Evolutionary conservation across 2,888 invertebrate species (phyloP).

Genomic region (Torymus aiolomorphi): DNA sequence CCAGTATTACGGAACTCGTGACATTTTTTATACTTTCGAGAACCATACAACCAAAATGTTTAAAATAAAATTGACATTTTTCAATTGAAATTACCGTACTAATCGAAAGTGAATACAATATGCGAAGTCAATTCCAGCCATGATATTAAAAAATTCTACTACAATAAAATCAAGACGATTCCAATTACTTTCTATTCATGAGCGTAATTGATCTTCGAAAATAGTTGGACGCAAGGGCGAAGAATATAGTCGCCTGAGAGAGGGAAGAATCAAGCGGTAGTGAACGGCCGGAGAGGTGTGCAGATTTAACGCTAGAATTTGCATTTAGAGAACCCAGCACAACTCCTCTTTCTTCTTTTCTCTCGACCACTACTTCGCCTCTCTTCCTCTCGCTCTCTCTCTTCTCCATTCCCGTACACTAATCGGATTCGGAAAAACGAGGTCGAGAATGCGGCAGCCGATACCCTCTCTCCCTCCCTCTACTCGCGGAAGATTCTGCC

Average conservation of each 20-base stretch:
- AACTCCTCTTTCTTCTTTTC: not conserved
- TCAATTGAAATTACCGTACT: no score
- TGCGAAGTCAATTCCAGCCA: no score
- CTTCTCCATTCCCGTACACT: constrained; percentile 62
- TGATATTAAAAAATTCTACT: no score
- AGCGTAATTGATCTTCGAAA: not conserved
- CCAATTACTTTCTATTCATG: not conserved
- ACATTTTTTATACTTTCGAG: no score
- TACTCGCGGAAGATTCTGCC: not conserved
- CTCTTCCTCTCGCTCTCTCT: constrained; percentile 6
- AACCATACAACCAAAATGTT: no score
- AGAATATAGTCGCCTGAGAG: not conserved
- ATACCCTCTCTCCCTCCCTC: constrained; percentile 5
- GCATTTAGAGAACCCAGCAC: constrained; percentile 70
- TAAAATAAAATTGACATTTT: no score
- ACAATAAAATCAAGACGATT: no score
- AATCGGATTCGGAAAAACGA: constrained; percentile 68
- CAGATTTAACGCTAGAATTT: constrained; percentile 71
- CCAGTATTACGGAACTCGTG: no score
- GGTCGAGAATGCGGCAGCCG: constrained; percentile 52
- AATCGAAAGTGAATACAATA: no score
- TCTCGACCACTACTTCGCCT: not conserved
- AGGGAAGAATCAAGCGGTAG: constrained; percentile 13
- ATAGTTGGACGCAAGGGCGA: not conserved
- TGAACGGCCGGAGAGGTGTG: constrained; percentile 43